phyloP scores from a whole-genome alignment of 2,888 invertebrate species.

The Chironomus riparius region DNA sequence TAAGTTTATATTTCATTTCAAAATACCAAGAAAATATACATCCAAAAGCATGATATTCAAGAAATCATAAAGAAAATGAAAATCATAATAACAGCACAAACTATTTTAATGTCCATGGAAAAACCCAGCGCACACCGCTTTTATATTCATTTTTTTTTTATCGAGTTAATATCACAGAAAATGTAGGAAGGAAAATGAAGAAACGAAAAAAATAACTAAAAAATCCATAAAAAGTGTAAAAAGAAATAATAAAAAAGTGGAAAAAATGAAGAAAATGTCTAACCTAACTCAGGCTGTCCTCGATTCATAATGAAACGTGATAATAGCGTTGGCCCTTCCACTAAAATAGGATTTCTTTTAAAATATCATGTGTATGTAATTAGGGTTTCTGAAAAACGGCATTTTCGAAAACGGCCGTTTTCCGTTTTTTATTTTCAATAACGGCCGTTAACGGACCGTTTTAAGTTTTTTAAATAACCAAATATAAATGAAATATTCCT shows the following conservation, averaged over 20 bases:
- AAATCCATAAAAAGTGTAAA: conserved; percentile 1
- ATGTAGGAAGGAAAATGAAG: background rate
- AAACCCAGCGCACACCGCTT: background rate
- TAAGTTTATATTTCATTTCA: too few species aligned
- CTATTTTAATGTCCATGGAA: background rate
- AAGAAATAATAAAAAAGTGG: background rate
- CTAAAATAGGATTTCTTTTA: conserved; percentile 22
- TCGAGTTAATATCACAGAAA: background rate
- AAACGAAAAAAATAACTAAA: background rate
- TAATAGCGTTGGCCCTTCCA: conserved; percentile 29
- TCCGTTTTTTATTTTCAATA: too few species aligned
- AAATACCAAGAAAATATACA: background rate
- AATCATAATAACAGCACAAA: background rate
- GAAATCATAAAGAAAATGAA: background rate
- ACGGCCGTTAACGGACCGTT: too few species aligned
- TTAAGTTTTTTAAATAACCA: too few species aligned
- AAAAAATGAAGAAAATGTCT: conserved; percentile 17
- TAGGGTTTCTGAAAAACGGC: too few species aligned
- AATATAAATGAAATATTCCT: too few species aligned
- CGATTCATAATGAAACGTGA: conserved; percentile 29
- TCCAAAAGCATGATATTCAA: conserved; percentile 11
- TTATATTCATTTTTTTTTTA: background rate
- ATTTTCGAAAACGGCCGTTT: too few species aligned
- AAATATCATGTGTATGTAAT: too few species aligned
- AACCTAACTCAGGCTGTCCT: conserved; percentile 29